phyloP scores from a whole-genome alignment of 2,113 vertebrate genomes.

The Ondatra zibethicus region DNA sequence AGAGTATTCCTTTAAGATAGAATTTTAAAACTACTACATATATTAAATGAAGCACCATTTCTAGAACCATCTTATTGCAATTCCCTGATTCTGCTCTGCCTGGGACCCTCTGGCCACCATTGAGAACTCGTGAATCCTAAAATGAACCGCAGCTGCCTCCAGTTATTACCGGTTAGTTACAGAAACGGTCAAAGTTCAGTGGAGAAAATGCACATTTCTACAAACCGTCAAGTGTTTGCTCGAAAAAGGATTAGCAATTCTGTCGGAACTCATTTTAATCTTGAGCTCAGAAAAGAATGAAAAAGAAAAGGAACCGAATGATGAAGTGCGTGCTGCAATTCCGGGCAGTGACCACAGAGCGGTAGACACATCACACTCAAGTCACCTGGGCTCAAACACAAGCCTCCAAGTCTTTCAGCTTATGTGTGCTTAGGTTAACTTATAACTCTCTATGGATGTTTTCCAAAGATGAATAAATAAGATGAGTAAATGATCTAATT shows the following conservation, averaged over 20 bases:
- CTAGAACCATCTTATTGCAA: slow-evolving; percentile 11
- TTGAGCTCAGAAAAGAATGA: not conserved
- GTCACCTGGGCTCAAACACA: no score
- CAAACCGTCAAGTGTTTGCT: not conserved
- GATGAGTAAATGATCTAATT: not conserved
- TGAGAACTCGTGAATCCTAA: not conserved
- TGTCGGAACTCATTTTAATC: not conserved
- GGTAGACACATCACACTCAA: not conserved
- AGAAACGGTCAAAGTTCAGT: not conserved
- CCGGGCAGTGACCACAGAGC: slow-evolving; percentile 29
- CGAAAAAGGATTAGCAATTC: not conserved
- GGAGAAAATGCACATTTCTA: not conserved
- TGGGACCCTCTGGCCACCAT: not conserved
- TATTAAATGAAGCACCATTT: slow-evolving; percentile 26
- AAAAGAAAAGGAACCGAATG: rapidly evolving
- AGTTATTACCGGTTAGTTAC: not conserved
- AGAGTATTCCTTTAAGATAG: not conserved
- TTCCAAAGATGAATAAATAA: not conserved
- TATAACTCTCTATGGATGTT: not conserved
- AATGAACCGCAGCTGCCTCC: not conserved
- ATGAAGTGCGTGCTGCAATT: not conserved
- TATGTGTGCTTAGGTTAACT: not conserved
- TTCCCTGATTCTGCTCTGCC: not conserved
- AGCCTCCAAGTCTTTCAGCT: not conserved
- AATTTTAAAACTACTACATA: not conserved